Conservation (phyloP, 2,797 vertebrate species). For the Sebastes kiyomatsui region DNA sequence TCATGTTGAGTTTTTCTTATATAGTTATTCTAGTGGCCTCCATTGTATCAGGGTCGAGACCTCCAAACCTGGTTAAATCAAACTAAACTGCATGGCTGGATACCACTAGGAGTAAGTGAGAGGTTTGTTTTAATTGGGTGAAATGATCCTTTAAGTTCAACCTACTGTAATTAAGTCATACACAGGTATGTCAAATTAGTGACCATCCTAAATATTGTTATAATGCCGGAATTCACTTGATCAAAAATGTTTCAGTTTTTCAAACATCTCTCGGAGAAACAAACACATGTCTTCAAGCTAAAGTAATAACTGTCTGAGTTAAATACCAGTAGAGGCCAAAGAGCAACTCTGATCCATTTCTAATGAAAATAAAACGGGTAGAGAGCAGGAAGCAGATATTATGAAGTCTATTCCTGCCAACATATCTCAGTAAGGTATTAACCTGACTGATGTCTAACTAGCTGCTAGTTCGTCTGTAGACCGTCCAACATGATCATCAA, state of each 20-base stretch:
- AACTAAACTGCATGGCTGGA: background rate
- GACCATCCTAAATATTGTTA: background rate
- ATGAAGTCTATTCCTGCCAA: background rate
- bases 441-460: background rate
- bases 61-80: background rate
- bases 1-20: no score
- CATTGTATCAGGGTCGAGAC: background rate
- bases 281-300: background rate
- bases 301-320: background rate
- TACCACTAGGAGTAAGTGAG: background rate
- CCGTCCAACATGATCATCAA: background rate
- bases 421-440: background rate
- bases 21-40: no score
- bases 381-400: background rate
- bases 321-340: background rate
- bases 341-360: no score
- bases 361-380: background rate
- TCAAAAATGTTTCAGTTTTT: background rate
- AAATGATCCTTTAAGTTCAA: background rate
- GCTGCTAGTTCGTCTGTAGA: background rate
- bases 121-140: background rate
- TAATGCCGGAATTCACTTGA: background rate
- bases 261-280: background rate
- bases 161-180: background rate
- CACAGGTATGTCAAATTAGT: background rate